Base-by-base conservation (phyloP, 2,888 invertebrate genomes). In the Peribatodes rhomboidaria region DNA sequence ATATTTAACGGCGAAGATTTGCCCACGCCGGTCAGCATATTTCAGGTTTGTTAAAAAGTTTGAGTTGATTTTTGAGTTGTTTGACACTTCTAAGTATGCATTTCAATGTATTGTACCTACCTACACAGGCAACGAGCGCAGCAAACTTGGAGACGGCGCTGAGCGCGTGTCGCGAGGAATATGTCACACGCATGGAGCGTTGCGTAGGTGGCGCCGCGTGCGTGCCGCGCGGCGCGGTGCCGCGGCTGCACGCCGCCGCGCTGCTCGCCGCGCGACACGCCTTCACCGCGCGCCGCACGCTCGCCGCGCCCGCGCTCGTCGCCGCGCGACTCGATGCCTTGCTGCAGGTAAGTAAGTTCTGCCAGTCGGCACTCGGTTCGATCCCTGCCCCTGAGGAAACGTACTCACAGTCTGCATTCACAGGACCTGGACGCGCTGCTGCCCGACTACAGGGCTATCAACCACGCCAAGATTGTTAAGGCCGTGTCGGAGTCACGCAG, bases 1-100 rank as follows among this genome's bases (percentile, higher is more conserved):
- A 97, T 99, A 78, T 99, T 99, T 89, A 98, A 98, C 88, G 98
- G 99, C 41, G 97, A 98, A 99, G 97, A 98, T 81, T 90, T 99
- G 70, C 98, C 99, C 0, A 98, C 98, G 88, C 98, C 98, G 1
- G 98, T 98, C 87, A 97, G 98, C 68, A 98, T 99, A 97, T 94
- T 98, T 73, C 96, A 97, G 90, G 97, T 97, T 9, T 14, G 11
- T 18, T 16, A 22, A 1, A 41, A 8, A 16, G 10, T 42, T 42
- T 20, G 41, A 42, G 16, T 0, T 9, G 18, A 18, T 42, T 42
- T 16, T 42, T 2, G 8, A 9, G n/a, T n/a, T 11, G 0, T 42
- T 6, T 20, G 20, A 44, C 20, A 11, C 10, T 44, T 20, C 22
- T 2, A 22, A 7, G 20, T 7, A 44, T 20, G 2, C 16, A 18